phyloP scores from a whole-genome alignment of 2,888 invertebrate genomes.

The Ophion ventricosus region DNA sequence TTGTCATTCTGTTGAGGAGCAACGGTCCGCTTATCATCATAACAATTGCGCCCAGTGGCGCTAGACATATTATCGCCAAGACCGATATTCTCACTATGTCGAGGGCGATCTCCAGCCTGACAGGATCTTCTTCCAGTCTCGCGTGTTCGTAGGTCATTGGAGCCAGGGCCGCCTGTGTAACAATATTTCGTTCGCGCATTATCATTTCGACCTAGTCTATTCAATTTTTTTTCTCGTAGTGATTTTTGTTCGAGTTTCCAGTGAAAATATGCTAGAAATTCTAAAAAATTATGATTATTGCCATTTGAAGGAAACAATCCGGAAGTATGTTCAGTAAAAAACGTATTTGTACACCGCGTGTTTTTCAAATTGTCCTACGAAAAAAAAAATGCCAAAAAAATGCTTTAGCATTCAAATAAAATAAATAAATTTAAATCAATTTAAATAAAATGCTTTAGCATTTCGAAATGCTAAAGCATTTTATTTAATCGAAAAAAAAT shows the following conservation, averaged over 20 bases:
- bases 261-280: too few relatives aligned
- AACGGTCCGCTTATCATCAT: slow-evolving; percentile 77
- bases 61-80: slow-evolving; percentile 76
- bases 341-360: too few relatives aligned
- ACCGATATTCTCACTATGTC: slow-evolving; percentile 77
- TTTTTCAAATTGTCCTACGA: too few relatives aligned
- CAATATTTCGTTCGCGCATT: background rate
- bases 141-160: slow-evolving; percentile 85
- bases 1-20: slow-evolving; percentile 73
- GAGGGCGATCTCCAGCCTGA: slow-evolving; percentile 72
- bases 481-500: too few relatives aligned
- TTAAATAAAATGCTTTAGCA: too few relatives aligned
- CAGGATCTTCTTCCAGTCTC: slow-evolving; percentile 56
- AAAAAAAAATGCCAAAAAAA: too few relatives aligned
- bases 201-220: background rate
- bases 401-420: too few relatives aligned
- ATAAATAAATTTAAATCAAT: too few relatives aligned
- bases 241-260: background rate
- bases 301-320: too few relatives aligned
- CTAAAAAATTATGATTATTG: too few relatives aligned
- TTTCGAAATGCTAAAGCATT: too few relatives aligned
- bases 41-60: slow-evolving; percentile 76
- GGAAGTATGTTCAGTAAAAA: too few relatives aligned
- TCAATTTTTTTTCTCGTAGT: background rate
- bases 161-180: slow-evolving; percentile 86